A percentile compares a stretch with the other conserved stretches of the same genome.
Evolutionary conservation across 2,113 vertebrate genomes (phyloP).

Genomic region (Cephalopholis sonnerati): DNA sequence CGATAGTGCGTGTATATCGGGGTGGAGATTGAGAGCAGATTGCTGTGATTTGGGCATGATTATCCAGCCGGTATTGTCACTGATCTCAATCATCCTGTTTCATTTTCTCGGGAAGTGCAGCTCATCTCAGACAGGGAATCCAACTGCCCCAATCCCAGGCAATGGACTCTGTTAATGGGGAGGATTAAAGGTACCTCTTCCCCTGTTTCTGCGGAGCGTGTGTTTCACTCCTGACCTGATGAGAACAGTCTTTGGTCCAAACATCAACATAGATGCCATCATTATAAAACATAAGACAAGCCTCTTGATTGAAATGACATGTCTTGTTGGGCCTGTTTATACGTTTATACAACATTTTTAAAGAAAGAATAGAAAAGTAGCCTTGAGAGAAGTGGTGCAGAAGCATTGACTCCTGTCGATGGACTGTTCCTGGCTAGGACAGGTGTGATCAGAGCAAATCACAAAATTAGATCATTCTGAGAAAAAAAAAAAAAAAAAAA

Average conservation of each 20-base stretch:
- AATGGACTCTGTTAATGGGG: conserved; percentile 75
- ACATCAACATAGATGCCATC: neutral
- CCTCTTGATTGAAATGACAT: neutral
- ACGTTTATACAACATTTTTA: neutral
- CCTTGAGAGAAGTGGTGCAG: conserved; percentile 9
- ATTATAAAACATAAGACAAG: conserved; percentile 35
- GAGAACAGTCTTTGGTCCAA: conserved; percentile 12
- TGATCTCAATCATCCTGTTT: conserved; percentile 84
- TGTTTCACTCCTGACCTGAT: conserved; percentile 22
- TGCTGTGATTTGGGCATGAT: conserved; percentile 83
- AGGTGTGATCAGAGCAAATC: conserved; percentile 61
- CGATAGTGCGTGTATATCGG: conserved; percentile 77
- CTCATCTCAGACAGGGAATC: conserved; percentile 74
- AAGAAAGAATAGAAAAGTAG: conserved; percentile 6
- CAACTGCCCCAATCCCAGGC: conserved; percentile 71
- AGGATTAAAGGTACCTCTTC: conserved; percentile 74
- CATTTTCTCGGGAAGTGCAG: conserved; percentile 82
- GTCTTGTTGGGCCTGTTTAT: neutral
- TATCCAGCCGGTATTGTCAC: conserved; percentile 83
- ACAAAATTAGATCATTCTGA: conserved; percentile 57
- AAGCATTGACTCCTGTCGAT: neutral
- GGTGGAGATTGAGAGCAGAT: conserved; percentile 88
- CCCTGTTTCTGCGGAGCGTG: conserved; percentile 10
- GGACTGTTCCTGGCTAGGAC: conserved; percentile 7
- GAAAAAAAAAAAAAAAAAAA: conserved; percentile 19